These are phyloP conservation scores for Lepidurus couesii DNA, from an alignment of 1,140 invertebrate genomes.

Conservation along the genomic window DNA sequence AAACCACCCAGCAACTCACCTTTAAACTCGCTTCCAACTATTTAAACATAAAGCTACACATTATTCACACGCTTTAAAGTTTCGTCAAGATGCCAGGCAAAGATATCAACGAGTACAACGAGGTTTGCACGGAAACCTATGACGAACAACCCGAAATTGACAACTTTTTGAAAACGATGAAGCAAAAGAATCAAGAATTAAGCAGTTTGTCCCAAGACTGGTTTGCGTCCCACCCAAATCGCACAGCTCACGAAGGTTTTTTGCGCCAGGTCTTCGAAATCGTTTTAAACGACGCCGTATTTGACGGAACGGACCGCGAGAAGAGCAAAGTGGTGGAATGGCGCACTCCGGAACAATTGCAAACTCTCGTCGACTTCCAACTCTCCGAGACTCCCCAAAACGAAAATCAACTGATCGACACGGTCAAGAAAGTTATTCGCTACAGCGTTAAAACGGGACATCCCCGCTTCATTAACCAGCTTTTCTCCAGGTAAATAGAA, in stretches of 20 bases:
- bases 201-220: conserved; percentile 30
- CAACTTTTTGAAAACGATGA: neutral
- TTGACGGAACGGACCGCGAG: conserved; percentile 61
- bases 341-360: conserved; percentile 60
- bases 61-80: neutral
- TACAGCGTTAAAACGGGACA: conserved; percentile 83
- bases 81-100: neutral
- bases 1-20: neutral
- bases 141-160: neutral
- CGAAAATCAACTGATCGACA: conserved; percentile 59
- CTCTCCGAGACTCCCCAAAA: conserved; percentile 53
- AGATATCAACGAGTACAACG: neutral
- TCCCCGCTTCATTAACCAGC: conserved; percentile 78
- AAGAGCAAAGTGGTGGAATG: conserved; percentile 62
- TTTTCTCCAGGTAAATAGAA: conserved; percentile 57
- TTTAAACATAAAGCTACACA: neutral
- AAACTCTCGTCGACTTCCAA: conserved; percentile 58
- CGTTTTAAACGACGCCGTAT: conserved; percentile 65
- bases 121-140: neutral
- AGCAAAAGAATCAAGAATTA: neutral
- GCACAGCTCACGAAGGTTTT: conserved; percentile 61
- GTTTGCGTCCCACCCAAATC: conserved; percentile 45
- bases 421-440: conserved; percentile 60
- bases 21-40: neutral
- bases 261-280: conserved; percentile 61